These are phyloP conservation scores for Pollenia angustigena DNA, from an alignment of 2,888 invertebrate genomes.

Conservation along the genomic window DNA sequence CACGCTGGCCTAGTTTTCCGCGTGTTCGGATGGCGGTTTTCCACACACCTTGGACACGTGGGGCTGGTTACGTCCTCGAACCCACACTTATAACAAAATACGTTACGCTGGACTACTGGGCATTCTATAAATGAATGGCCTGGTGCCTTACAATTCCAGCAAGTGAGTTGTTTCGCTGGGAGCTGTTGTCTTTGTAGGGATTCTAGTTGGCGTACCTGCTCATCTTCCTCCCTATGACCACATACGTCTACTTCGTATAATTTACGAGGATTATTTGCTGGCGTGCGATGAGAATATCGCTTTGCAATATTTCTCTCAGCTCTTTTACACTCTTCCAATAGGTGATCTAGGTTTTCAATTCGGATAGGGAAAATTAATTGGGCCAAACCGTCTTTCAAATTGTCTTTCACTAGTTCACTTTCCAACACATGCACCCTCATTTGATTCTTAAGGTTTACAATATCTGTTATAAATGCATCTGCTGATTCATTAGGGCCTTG, in stretches of 20 bases:
- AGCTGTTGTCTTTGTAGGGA: too few species aligned
- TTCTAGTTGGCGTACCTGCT: too few species aligned
- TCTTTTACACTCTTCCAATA: neutral
- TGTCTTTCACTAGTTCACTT: constrained; percentile 21
- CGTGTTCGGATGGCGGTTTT: neutral
- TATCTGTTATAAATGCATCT: too few species aligned
- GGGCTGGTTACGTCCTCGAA: neutral
- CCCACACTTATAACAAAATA: neutral
- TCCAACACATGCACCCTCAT: neutral
- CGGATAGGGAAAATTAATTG: neutral
- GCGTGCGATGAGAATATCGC: neutral
- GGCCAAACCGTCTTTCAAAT: neutral
- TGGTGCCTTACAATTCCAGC: too few species aligned
- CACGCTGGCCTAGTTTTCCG: neutral
- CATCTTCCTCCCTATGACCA: too few species aligned
- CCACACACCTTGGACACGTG: neutral
- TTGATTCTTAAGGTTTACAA: too few species aligned
- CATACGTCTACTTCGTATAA: too few species aligned
- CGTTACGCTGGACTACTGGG: too few species aligned
- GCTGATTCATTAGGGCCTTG: too few species aligned
- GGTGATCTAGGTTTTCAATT: neutral
- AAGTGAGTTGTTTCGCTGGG: too few species aligned
- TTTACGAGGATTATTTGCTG: neutral
- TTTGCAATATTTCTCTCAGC: neutral
- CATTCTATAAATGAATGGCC: too few species aligned